A percentile compares a stretch with the other conserved stretches of the same genome.
Evolutionary conservation across 2,888 invertebrate genomes (phyloP).

Genomic region (Neoascia interrupta): DNA sequence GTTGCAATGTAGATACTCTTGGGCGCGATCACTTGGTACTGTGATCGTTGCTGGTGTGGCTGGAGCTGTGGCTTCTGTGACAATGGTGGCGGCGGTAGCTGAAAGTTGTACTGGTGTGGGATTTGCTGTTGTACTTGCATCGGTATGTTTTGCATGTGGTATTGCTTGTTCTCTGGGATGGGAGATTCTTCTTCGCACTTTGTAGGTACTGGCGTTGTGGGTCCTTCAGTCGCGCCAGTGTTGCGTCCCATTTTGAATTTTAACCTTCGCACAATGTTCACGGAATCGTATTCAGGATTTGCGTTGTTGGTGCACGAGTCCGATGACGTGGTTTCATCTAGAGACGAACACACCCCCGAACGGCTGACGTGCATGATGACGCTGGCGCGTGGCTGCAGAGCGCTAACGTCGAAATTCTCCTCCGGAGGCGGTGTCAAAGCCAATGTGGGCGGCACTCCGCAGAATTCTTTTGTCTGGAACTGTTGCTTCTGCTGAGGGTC

Average conservation of each 20-base stretch:
- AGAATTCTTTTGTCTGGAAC: constrained; percentile 49
- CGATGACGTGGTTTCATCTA: constrained; percentile 70
- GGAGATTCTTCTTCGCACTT: constrained; percentile 32
- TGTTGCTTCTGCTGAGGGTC: constrained; percentile 13
- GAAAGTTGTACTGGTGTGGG: constrained; percentile 33
- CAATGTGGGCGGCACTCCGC: constrained; percentile 70
- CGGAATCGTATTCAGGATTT: constrained; percentile 74
- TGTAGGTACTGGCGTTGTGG: not conserved
- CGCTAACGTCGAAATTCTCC: constrained; percentile 81
- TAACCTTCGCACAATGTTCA: constrained; percentile 78
- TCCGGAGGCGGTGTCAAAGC: constrained; percentile 78
- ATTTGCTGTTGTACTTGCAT: constrained; percentile 27
- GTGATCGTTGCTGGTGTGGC: constrained; percentile 57
- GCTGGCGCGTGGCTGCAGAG: constrained; percentile 83
- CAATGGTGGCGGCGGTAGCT: constrained; percentile 7
- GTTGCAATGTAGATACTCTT: constrained; percentile 74
- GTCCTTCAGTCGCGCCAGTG: constrained; percentile 21
- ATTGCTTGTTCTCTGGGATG: constrained; percentile 33
- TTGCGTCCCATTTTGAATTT: constrained; percentile 79
- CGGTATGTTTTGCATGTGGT: constrained; percentile 59
- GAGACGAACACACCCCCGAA: constrained; percentile 85
- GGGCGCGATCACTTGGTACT: constrained; percentile 78
- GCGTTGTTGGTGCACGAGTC: constrained; percentile 36
- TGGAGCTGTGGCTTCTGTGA: constrained; percentile 29
- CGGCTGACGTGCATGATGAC: constrained; percentile 93